Base-by-base conservation (phyloP, 2,888 invertebrate genomes). In the Eurytoma californica region DNA sequence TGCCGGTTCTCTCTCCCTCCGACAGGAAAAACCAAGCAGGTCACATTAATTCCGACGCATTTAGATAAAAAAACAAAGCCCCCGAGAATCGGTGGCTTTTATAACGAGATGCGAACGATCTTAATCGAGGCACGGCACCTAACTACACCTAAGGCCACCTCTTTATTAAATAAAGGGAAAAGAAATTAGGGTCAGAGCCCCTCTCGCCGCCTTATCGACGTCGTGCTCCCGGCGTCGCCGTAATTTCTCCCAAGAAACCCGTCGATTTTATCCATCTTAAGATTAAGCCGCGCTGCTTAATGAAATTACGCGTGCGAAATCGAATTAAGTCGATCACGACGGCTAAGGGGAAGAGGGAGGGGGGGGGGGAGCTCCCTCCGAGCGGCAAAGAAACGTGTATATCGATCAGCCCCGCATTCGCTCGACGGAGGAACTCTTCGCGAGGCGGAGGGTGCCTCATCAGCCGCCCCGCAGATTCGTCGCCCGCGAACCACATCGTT, bases 261-360 rank as follows among this genome's bases (percentile, higher is more conserved):
- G 65, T 74, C 69, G 69, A 65, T 69, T 65, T 65, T 58, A 73
- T 69, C 73, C 30, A 16, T 28, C 30, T 73, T 69, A 69, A 74
- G 73, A 74, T 74, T 78, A 78, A 73, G 61, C n/a, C 63, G 55
- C 60, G 63, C 47, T 28, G 51, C 47, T 73, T 79, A 79, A 79
- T 69, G 73, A 79, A 74, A 79, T 79, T 74, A 72, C 55, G 63
- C 47, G 72, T 53, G 55, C 47, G 51, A 72, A 77, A 80, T 80
- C 55, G 66, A 69, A 80, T 73, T 66, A 80, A 77, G 72, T 39
- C 39, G 9, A n/a, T 18, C 39, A 30, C 55, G 47, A 28, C 28
- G 39, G 28, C 20, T 39, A 58, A 30, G 30, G 39, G 39, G 39
- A 9, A 39, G 39, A 7, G 9, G 39, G 30, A 30, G 7, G 30